A percentile compares a stretch with the other conserved stretches of the same genome.
Evolutionary conservation across 2,797 vertebrate genomes (phyloP).

Genomic region (Cyclopterus lumpus): DNA sequence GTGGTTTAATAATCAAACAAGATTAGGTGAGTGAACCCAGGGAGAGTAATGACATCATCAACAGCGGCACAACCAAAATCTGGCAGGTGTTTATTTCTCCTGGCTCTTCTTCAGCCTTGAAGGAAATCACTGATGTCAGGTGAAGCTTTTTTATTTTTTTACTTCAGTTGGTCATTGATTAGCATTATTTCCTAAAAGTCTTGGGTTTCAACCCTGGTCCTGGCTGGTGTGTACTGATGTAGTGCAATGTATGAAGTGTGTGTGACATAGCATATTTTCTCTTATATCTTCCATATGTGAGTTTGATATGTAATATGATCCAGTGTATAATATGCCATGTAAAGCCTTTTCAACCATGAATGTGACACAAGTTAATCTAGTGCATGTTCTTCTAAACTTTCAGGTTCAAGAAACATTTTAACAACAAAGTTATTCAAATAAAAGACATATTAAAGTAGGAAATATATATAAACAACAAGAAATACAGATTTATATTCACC

Average conservation of each 20-base stretch:
- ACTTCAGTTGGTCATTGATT: conserved; percentile 1
- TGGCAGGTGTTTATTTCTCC: conserved; percentile 32
- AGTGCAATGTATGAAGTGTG: not conserved
- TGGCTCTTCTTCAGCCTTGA: conserved; percentile 40
- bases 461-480: too few relatives aligned
- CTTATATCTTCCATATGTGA: too few relatives aligned
- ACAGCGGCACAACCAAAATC: conserved; percentile 30
- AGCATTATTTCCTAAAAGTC: conserved; percentile 9
- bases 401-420: not conserved
- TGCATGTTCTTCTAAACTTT: not conserved
- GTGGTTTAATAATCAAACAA: conserved; percentile 44
- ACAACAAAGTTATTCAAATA: too few relatives aligned
- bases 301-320: not conserved
- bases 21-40: conserved; percentile 56
- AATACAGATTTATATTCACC: too few relatives aligned
- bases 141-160: not conserved
- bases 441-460: too few relatives aligned
- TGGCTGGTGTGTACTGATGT: not conserved
- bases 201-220: conserved; percentile 1
- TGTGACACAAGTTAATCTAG: not conserved
- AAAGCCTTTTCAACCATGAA: not conserved
- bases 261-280: not conserved
- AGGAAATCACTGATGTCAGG: conserved; percentile 38
- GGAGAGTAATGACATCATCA: conserved; percentile 63
- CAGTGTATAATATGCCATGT: too few relatives aligned